Percentiles rank a stretch among this genome's conserved stretches.
These are phyloP conservation scores for Parambassis ranga DNA, from an alignment of 2,797 vertebrate species.

Conservation along the genomic window DNA sequence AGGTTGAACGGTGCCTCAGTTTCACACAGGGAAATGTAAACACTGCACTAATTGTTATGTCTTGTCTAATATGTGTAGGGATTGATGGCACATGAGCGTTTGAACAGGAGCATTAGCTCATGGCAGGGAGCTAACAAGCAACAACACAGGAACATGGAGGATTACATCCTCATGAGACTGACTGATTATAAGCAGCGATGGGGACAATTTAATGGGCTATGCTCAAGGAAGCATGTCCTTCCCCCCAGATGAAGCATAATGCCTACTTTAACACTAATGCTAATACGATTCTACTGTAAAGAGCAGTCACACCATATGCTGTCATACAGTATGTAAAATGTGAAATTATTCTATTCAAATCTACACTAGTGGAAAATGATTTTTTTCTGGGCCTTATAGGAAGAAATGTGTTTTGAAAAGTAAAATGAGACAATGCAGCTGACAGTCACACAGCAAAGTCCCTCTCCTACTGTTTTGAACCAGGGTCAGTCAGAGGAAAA, in stretches of 20 bases:
- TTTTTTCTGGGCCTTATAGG: background rate
- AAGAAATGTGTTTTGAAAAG: slow-evolving; percentile 5
- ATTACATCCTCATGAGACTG: slow-evolving; percentile 64
- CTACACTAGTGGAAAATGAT: background rate
- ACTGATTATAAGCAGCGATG: slow-evolving; percentile 57
- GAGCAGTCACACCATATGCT: background rate
- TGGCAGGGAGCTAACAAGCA: slow-evolving; percentile 55
- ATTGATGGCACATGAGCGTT: slow-evolving; percentile 14
- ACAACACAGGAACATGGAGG: slow-evolving; percentile 49
- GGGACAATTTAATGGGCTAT: slow-evolving; percentile 61
- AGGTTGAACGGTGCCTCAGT: background rate
- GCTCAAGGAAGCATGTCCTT: slow-evolving; percentile 63
- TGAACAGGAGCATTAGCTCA: slow-evolving; percentile 48
- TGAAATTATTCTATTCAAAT: background rate
- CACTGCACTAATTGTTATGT: slow-evolving; percentile 28
- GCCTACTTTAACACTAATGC: slow-evolving; percentile 37
- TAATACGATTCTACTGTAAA: slow-evolving; percentile 38
- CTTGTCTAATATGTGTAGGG: background rate
- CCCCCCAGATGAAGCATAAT: slow-evolving; percentile 49
- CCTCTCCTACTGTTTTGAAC: slow-evolving; percentile 62
- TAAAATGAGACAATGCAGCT: slow-evolving; percentile 26
- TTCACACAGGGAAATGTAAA: slow-evolving; percentile 22
- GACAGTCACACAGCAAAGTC: slow-evolving; percentile 38
- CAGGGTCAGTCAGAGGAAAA: slow-evolving; percentile 56
- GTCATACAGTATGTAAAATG: background rate